Base-by-base conservation (phyloP, 2,888 invertebrate genomes). In the Cerastoderma edule region DNA sequence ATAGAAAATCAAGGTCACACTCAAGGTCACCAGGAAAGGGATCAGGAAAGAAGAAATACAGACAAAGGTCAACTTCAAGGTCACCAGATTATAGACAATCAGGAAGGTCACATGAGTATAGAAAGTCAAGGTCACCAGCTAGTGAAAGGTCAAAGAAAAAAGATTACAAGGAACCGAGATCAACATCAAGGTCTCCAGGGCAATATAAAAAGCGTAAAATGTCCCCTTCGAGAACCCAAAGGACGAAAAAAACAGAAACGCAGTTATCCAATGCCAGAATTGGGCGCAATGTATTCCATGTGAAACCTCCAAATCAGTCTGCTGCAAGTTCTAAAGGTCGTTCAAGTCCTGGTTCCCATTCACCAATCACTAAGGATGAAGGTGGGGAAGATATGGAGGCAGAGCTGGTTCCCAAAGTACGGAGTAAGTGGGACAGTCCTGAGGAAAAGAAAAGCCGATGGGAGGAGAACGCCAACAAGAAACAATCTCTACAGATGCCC, bases 401-500 rank as follows among this genome's bases (percentile, higher is more conserved):
- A 30, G 28, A 10, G 30, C 54, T 65, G 16, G 22, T 77, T 13
- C 78, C 81, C 13, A 46, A 57, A 10, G 35, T 81, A 5, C 66
- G 50, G 30, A 81, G 81, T 63, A 70, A 75, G 16, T 81, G 81
- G 81, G 81, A 81, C 28, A 81, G 81, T 50, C 81, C 81, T n/a
- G 72, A 78, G 46, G 78, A 78, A 22, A 81, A 81, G 39, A 67
- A 63, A 33, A 81, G 75, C 50, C 46, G 78, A 28, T 81, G 81
- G 81, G 80, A 71, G 19, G 65, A 39, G n/a, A 27, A 1, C 8
- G 32, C 22, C n/a, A 24, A 44, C 63, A 19, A 27, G 28, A 50
- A 10, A n/a, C 16, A 22, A 60, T 22, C 13, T 3, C 35, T 48
- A 27, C 30, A 71, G 27, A 56, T 79, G 69, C 72, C 73, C 10